Evolutionary conservation across 2,797 vertebrate genomes (phyloP).

Genomic region (Hydrophis major): DNA sequence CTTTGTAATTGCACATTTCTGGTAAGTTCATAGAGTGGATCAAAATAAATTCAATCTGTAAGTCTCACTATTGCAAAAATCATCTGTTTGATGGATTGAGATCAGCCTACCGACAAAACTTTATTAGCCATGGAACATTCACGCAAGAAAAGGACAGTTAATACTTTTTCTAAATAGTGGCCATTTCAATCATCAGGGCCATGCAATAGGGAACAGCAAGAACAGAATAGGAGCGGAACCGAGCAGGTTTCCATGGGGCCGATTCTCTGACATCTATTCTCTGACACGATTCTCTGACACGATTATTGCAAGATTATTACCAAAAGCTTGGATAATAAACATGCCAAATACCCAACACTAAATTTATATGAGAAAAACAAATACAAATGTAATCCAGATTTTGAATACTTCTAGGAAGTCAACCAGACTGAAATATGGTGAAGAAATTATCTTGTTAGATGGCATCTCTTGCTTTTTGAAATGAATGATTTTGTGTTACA

Average conservation of each 20-base stretch:
- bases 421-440: not conserved
- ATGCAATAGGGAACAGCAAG: not conserved
- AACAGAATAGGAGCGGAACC: not conserved
- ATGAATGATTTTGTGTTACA: not conserved
- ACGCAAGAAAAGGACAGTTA: not conserved
- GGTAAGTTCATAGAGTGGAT: not conserved
- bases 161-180: fast-evolving
- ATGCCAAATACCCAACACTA: not conserved
- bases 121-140: not conserved
- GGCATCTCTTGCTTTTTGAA: not conserved
- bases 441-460: not conserved
- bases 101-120: not conserved
- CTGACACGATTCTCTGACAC: no score
- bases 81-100: not conserved
- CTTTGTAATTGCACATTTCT: no score
- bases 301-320: no score
- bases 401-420: not conserved
- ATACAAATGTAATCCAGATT: not conserved
- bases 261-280: not conserved
- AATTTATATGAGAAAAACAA: not conserved
- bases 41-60: not conserved
- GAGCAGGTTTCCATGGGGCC: not conserved
- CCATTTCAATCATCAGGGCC: not conserved
- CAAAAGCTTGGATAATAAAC: not conserved
- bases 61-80: no score